Percentiles rank a stretch among this genome's conserved stretches.
phyloP scores from a whole-genome alignment of 2,888 invertebrate species.

The Cerastoderma edule region DNA sequence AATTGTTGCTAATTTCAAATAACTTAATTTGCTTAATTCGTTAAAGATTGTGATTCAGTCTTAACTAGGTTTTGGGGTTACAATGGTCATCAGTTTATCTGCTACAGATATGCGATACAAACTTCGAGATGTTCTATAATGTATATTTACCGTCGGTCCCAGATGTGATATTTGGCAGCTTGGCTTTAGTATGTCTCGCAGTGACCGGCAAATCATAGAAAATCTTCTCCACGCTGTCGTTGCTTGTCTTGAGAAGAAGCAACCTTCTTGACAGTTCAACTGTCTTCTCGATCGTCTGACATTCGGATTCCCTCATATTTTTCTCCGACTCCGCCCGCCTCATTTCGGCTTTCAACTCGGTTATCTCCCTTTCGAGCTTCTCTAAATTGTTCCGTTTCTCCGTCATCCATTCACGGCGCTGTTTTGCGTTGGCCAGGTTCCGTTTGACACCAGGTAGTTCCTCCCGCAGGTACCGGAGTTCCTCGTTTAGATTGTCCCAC shows the following conservation, averaged over 20 bases:
- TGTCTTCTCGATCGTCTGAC: conserved; percentile 63
- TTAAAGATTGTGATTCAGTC: no score
- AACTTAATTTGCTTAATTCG: no score
- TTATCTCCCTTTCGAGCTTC: conserved; percentile 64
- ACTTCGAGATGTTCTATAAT: no score
- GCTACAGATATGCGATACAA: no score
- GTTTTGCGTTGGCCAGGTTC: conserved; percentile 64
- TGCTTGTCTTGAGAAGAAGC: conserved; percentile 74
- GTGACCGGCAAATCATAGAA: conserved; percentile 76
- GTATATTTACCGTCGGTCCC: conserved; percentile 58
- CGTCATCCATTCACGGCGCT: conserved; percentile 73
- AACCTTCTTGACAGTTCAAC: conserved; percentile 73
- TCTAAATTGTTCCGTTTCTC: conserved; percentile 66
- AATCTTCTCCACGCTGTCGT: conserved; percentile 76
- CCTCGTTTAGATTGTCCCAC: conserved; percentile 72
- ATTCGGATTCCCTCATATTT: conserved; percentile 63
- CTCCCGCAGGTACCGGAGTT: conserved; percentile 70
- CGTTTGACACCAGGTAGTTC: conserved; percentile 69
- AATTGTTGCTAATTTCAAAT: no score
- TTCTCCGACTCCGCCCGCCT: conserved; percentile 56
- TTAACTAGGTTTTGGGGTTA: no score
- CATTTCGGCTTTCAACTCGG: conserved; percentile 54
- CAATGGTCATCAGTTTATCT: no score
- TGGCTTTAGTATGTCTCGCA: conserved; percentile 55
- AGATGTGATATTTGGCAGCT: conserved; percentile 52